A percentile compares a stretch with the other conserved stretches of the same genome.
These are phyloP conservation scores for Catonia carolina DNA, from an alignment of 2,888 invertebrate genomes.

Conservation along the genomic window DNA sequence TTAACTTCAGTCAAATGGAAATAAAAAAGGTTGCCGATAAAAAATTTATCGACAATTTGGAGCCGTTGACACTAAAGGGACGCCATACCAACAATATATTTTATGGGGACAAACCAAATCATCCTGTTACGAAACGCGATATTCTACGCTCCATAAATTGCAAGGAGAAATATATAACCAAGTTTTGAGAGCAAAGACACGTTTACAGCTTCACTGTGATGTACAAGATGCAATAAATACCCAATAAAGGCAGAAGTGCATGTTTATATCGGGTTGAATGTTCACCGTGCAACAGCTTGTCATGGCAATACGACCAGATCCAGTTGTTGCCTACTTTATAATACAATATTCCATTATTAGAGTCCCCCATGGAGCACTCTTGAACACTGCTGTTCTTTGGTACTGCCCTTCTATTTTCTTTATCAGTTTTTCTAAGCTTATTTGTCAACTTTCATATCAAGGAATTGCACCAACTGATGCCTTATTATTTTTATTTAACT, in stretches of 20 bases:
- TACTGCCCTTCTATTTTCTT: neutral
- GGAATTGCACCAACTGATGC: neutral
- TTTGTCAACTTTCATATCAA: conserved; percentile 2
- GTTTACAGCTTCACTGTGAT: neutral
- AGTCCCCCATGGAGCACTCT: neutral
- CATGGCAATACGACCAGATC: neutral
- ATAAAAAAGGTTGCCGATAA: too few relatives aligned
- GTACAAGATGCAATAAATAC: conserved; percentile 10
- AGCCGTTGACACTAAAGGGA: too few relatives aligned
- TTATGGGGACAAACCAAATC: too few relatives aligned
- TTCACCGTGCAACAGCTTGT: conserved; percentile 8
- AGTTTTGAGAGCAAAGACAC: too few relatives aligned
- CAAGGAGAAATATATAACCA: too few relatives aligned
- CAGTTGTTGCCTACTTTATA: neutral
- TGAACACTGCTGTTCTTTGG: neutral
- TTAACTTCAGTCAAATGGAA: too few relatives aligned
- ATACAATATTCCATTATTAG: conserved; percentile 14
- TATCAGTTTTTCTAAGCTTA: neutral
- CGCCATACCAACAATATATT: too few relatives aligned
- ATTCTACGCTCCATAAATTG: too few relatives aligned
- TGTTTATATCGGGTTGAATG: conserved; percentile 8
- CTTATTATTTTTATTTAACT: too few relatives aligned
- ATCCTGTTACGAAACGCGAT: too few relatives aligned
- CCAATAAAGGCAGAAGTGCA: conserved; percentile 9
- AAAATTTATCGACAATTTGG: too few relatives aligned